These are phyloP conservation scores for Drepanosiphum platanoidis DNA, from an alignment of 2,888 invertebrate species.

Conservation along the genomic window DNA sequence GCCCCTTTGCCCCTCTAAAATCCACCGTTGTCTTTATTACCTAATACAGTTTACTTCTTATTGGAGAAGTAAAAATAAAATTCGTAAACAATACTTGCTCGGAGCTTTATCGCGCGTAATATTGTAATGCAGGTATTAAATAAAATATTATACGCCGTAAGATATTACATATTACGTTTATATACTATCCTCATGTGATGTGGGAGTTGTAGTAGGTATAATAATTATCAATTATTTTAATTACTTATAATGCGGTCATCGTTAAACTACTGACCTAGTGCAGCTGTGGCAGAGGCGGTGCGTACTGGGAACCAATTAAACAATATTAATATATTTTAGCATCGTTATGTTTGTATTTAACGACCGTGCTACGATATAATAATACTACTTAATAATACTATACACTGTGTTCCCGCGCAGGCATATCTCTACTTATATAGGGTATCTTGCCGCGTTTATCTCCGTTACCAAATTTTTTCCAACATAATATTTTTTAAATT, in stretches of 20 bases:
- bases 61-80: too few relatives aligned
- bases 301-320: constrained; percentile 18
- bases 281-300: too few relatives aligned
- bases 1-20: too few relatives aligned
- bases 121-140: background rate
- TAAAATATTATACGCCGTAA: background rate
- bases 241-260: background rate
- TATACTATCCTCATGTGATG: background rate
- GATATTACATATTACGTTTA: background rate
- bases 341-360: constrained; percentile 26
- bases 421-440: too few relatives aligned
- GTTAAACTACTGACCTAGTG: background rate
- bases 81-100: background rate
- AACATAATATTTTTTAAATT: too few relatives aligned
- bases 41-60: too few relatives aligned
- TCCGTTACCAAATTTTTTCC: too few relatives aligned
- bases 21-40: too few relatives aligned
- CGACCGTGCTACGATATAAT: background rate
- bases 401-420: too few relatives aligned
- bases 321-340: constrained; percentile 1
- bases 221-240: background rate
- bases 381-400: background rate
- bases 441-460: too few relatives aligned
- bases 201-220: background rate
- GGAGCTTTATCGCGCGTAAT: background rate